Conservation (phyloP, 2,888 invertebrate genomes). For the Drosophila mimica region DNA sequence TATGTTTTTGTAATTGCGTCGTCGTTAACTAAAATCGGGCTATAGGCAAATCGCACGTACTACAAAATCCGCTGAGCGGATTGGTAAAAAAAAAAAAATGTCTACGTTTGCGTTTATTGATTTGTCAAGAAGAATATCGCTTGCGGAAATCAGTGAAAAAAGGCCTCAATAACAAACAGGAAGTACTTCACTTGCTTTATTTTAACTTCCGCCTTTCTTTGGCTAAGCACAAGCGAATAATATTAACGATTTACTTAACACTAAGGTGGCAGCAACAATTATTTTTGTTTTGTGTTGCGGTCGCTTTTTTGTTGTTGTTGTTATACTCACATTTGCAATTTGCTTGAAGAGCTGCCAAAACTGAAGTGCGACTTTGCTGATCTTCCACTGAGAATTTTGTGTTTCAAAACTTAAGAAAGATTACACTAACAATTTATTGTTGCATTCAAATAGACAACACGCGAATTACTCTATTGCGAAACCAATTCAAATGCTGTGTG, state of each 20-base stretch:
- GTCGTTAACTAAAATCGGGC: constrained; percentile 35
- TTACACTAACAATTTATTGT: constrained; percentile 64
- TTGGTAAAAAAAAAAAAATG: not conserved
- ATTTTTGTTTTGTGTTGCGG: constrained; percentile 14
- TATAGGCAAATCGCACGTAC: constrained; percentile 46
- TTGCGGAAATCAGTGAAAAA: constrained; percentile 51
- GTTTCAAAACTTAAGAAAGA: constrained; percentile 48
- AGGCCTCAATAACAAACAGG: constrained; percentile 56
- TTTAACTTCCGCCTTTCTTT: constrained; percentile 67
- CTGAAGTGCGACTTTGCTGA: constrained; percentile 30
- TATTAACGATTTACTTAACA: constrained; percentile 4
- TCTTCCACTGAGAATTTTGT: constrained; percentile 74
- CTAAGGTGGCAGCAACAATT: constrained; percentile 4
- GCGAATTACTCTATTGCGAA: constrained; percentile 73
- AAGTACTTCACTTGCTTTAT: constrained; percentile 34
- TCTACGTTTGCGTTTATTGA: constrained; percentile 58
- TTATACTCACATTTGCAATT: constrained; percentile 53
- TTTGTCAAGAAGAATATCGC: constrained; percentile 66
- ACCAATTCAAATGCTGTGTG: constrained; percentile 68
- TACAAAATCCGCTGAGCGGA: constrained; percentile 2
- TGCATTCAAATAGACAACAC: constrained; percentile 70
- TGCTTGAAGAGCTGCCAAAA: constrained; percentile 42
- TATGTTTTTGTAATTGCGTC: constrained; percentile 49
- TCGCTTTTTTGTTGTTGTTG: constrained; percentile 10
- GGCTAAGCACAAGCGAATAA: not conserved